Base-by-base conservation (phyloP, 2,797 vertebrate species). In the Taenioides sp. region DNA sequence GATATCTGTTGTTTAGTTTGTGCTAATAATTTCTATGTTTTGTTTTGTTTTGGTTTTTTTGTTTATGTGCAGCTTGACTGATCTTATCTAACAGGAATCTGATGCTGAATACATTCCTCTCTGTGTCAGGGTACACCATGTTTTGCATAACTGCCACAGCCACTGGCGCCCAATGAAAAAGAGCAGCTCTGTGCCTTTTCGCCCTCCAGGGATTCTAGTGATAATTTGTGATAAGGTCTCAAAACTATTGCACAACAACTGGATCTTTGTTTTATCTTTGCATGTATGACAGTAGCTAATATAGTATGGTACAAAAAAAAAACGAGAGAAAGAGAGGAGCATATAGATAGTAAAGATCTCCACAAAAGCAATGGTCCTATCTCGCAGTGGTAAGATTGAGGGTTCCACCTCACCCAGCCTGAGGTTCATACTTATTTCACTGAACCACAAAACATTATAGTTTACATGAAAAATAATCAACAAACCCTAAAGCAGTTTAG, bases 131-230 rank as follows among this genome's bases (percentile, higher is more conserved):
- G 60, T 25, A 68, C 20, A 47, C 23, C 69, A 67, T 58, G 61
- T 91, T 94, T 94, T 94, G 93, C 92, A 92, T 94, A 93, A 94
- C 93, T 85, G 91, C 83, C 80, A 64, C 68, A 68, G 82, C 83
- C 65, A 0, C 6, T 57, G 86, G 83, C 77, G 17, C 1, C 0
- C 1, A 57, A 85, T 90, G 89, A 88, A 86, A 61, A 89, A 86
- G 64, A 81, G 78, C 79, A 66, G 79, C n/a, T 10, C 70, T 73
- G n/a, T 40, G 74, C 65, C 74, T 85, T 70, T 72, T 31, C 69
- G 63, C 37, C 62, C 78, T 82, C 67, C 61, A 57, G 70, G 74
- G 54, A 12, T 58, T 73, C 72, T 23, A 79, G 74, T 28, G 25
- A 67, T 59, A 14, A 59, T 66, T 70, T 16, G 16, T 5, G 61